Evolutionary conservation across 2,888 invertebrate genomes (phyloP), one percentile per base, ranked within the genome.

Genomic region (Diaperis boleti): DNA sequence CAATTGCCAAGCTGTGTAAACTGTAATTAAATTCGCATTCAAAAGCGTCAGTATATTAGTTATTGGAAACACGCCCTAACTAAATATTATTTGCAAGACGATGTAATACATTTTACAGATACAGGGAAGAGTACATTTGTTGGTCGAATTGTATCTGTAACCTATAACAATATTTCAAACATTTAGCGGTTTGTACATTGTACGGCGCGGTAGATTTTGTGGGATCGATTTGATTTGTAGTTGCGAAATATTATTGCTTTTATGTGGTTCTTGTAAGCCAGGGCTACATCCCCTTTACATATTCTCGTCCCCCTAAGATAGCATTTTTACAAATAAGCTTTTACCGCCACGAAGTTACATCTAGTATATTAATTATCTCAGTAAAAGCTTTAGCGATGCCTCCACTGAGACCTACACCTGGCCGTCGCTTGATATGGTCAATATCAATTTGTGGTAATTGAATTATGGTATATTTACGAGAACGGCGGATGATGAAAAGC

Each of bases 141-240:
- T 29, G 59, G 59, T 33, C 59, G 45, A 57, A 45, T 29, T 50
- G 49, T 60, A 68, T 60, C 57, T 66, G 60, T 55, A 60, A 66
- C 65, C 69, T 67, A 71, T 71, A 69, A 70, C 71, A 68, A 72
- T 76, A 76, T 76, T 75, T 76, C 74, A 75, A 74, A 73, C 74
- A 74, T 75, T 73, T 74, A 72, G 72, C 72, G 17, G 37, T 59
- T 39, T 59, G 42, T 42, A 60, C 54, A 60, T 50, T 59, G 47
- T 54, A 39, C 39, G 54, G 63, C 49, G 66, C 65, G 65, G 64
- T 52, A 70, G 64, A 79, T 80, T 78, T 79, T 78, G 74, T 78
- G 68, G 79, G 79, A 79, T 80, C 74, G 78, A 72, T 72, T 78
- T 81, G 81, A 81, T 81, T 81, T 81, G 81, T 80, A 78, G 79